phyloP scores from a whole-genome alignment of 2,888 invertebrate species.

The Eristalis intricaria region DNA sequence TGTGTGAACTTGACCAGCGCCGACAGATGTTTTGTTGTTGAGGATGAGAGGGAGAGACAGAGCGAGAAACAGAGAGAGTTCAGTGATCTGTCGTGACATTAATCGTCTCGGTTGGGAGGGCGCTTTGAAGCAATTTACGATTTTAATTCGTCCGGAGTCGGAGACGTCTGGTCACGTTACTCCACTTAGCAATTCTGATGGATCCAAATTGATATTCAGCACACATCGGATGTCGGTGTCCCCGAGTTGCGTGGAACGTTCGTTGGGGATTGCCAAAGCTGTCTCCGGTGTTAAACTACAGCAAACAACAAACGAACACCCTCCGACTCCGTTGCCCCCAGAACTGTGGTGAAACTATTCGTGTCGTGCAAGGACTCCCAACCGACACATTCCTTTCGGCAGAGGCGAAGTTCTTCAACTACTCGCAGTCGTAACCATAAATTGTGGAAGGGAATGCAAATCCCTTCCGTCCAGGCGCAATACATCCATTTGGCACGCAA shows the following conservation, averaged over 20 bases:
- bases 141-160: background rate
- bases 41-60: background rate
- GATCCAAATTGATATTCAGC: background rate
- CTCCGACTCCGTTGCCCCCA: background rate
- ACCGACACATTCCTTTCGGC: background rate
- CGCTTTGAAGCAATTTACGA: background rate
- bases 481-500: conserved; percentile 60
- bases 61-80: background rate
- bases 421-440: conserved; percentile 40
- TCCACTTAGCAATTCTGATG: conserved; percentile 1
- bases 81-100: conserved; percentile 1
- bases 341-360: background rate
- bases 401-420: conserved; percentile 34
- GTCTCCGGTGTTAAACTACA: background rate
- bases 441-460: conserved; percentile 60
- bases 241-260: background rate
- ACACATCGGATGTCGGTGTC: background rate
- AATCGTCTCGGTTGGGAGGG: background rate
- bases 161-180: background rate
- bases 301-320: background rate
- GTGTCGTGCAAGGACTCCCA: background rate
- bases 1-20: conserved; percentile 43
- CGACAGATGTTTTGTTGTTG: background rate
- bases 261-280: background rate
- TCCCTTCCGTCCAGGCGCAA: conserved; percentile 44